These are phyloP conservation scores for Caenorhabditis latens DNA, from an alignment of 1,140 invertebrate species.

Conservation along the genomic window DNA sequence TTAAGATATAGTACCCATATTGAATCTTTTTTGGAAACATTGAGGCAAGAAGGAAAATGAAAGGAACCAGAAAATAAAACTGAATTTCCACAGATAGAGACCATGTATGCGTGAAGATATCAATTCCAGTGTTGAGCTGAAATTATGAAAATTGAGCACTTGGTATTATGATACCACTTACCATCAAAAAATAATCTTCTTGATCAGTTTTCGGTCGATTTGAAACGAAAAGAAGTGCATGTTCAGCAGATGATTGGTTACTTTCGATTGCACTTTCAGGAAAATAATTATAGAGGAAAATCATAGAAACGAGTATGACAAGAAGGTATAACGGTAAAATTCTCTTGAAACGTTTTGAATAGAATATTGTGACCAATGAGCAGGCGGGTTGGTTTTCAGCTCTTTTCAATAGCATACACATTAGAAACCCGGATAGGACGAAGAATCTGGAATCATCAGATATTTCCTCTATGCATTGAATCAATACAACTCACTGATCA, in stretches of 20 bases:
- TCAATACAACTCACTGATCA: background rate
- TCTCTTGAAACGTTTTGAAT: constrained; percentile 16
- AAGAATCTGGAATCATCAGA: background rate
- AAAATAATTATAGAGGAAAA: constrained; percentile 30
- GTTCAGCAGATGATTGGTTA: constrained; percentile 6
- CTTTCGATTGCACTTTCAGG: constrained; percentile 16
- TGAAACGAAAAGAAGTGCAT: constrained; percentile 38
- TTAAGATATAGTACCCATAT: background rate
- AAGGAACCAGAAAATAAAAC: constrained; percentile 25
- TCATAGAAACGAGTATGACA: constrained; percentile 35
- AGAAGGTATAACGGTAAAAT: constrained; percentile 33
- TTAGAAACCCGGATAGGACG: constrained; percentile 10
- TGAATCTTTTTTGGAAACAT: background rate
- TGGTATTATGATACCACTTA: background rate
- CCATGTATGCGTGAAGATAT: constrained; percentile 31
- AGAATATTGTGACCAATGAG: background rate
- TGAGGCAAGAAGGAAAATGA: constrained; percentile 4
- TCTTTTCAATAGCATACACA: constrained; percentile 2
- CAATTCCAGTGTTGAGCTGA: background rate
- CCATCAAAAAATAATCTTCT: constrained; percentile 14
- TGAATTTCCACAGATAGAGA: constrained; percentile 34
- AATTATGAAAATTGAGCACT: background rate
- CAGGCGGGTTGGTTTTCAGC: background rate
- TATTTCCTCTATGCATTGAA: background rate
- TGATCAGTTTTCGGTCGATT: constrained; percentile 15